Conservation (phyloP, 2,113 vertebrate genomes). For the Acanthochromis polyacanthus region DNA sequence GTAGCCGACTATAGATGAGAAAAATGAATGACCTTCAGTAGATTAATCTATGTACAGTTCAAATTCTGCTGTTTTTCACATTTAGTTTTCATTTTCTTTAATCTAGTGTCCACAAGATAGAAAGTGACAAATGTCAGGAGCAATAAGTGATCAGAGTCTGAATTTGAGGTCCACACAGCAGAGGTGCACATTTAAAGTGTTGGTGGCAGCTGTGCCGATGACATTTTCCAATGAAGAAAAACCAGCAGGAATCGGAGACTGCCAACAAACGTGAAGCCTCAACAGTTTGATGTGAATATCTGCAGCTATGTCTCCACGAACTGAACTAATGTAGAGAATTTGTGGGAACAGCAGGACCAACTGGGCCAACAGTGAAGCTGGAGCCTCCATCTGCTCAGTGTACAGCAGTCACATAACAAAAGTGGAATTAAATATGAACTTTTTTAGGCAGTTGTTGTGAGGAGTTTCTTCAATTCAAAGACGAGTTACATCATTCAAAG, state of each 20-base stretch:
- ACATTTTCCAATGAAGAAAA: not conserved
- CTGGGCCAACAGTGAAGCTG: not conserved
- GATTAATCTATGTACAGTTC: too few species aligned
- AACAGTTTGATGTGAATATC: slow-evolving; percentile 16
- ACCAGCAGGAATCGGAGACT: slow-evolving; percentile 30
- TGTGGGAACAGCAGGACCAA: too few species aligned
- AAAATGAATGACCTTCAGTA: too few species aligned
- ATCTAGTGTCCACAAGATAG: not conserved
- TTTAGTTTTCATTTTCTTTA: too few species aligned
- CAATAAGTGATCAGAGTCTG: not conserved
- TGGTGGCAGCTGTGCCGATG: not conserved
- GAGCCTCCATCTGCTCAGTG: not conserved
- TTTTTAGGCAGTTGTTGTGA: too few species aligned
- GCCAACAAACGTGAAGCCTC: slow-evolving; percentile 12
- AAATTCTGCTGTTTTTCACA: too few species aligned
- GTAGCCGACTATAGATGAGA: too few species aligned
- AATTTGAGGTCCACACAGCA: not conserved
- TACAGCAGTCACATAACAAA: not conserved
- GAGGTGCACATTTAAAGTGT: not conserved
- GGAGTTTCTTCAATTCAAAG: too few species aligned
- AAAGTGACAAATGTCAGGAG: not conserved
- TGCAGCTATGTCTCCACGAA: not conserved
- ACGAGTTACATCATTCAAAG: too few species aligned
- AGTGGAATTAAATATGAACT: not conserved
- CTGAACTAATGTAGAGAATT: too few species aligned